Base-by-base conservation (phyloP, 2,888 invertebrate genomes). In the Colostygia pectinataria region DNA sequence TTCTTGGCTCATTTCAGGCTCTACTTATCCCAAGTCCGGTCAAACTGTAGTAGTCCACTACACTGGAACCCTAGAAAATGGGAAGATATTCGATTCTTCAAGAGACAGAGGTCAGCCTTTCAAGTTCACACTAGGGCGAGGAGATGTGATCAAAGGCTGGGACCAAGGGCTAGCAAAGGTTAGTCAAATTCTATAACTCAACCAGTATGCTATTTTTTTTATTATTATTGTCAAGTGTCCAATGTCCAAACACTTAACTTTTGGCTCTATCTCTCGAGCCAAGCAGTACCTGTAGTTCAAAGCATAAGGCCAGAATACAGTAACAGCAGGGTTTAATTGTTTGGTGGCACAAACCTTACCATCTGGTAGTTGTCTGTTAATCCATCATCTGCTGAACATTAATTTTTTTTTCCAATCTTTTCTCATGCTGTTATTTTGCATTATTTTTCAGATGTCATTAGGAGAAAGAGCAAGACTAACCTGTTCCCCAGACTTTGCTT, bases 101-200 rank as follows among this genome's bases (percentile, higher is more conserved):
- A 93, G 98, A 61, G 98, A 98, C 77, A 95, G 99, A 65, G 97
- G 96, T 14, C 93, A 94, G 66, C 98, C 99, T 2, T 99, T 99
- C 87, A 95, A 96, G 80, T 99, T 99, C 86, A 95, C 93, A 60
- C 93, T 99, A 66, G 99, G 99, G 37, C 94, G 93, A 77, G 98
- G 98, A 18, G 98, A 99, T 84, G 99, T 99, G n/a, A 99, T 99
- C 72, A 96, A 95, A 83, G 99, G 98, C 15, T 98, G 98, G 98
- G 99, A 99, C 79, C 95, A 98, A 83, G 99, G 99, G 55, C 94
- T 99, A 55, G 95, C 97, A 53, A 95, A 95, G 91, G 95, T 95
- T 82, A 78, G 8, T 6, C 3, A 15, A 18, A 2, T 9, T 15
- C n/a, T 9, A 5, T 4, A 9, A 12, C 12, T 28, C 12, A 20